Conservation (phyloP, 2,888 invertebrate genomes). For the Spialia ferax region DNA sequence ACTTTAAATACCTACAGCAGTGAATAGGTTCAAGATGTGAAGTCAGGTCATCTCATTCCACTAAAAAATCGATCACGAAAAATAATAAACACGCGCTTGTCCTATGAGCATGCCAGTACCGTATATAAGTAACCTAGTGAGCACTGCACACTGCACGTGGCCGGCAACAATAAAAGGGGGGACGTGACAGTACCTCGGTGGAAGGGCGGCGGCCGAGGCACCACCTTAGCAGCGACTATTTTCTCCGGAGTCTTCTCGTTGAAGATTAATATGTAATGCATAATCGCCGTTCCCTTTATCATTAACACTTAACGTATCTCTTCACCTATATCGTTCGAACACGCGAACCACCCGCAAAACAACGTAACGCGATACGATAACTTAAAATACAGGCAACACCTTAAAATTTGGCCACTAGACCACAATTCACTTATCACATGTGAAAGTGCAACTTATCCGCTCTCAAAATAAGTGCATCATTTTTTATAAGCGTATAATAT, state of each 20-base stretch:
- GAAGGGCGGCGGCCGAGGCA: not conserved
- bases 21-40: no score
- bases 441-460: slow-evolving; percentile 35
- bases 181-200: slow-evolving; percentile 5
- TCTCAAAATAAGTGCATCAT: not conserved
- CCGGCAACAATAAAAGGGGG: not conserved
- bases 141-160: not conserved
- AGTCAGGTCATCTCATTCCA: no score
- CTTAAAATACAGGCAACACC: slow-evolving; percentile 19
- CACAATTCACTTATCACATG: slow-evolving; percentile 23
- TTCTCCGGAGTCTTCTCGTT: slow-evolving; percentile 23
- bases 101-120: not conserved
- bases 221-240: slow-evolving; percentile 14
- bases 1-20: no score
- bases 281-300: slow-evolving; percentile 10
- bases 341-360: slow-evolving; percentile 7
- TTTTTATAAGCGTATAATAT: not conserved
- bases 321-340: slow-evolving; percentile 15
- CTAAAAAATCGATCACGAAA: no score
- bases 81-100: no score
- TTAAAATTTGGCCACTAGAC: slow-evolving; percentile 20
- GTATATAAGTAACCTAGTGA: not conserved
- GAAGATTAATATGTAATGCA: slow-evolving; percentile 32
- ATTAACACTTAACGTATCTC: slow-evolving; percentile 6
- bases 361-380: slow-evolving; percentile 30